These are phyloP conservation scores for Drosophila siamana DNA, from an alignment of 2,888 invertebrate species.

Conservation along the genomic window DNA sequence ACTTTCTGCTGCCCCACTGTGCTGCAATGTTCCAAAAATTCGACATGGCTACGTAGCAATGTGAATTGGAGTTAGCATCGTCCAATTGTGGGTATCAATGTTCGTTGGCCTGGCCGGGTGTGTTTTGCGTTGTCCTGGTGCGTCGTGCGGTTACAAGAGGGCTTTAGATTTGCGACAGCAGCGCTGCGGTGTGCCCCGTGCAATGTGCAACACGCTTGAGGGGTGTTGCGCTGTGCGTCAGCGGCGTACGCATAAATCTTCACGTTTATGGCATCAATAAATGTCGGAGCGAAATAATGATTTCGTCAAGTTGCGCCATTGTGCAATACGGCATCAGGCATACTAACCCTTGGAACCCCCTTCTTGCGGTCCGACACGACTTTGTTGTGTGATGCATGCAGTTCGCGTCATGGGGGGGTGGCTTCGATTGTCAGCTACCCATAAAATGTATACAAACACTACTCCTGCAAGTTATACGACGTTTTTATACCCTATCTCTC, in stretches of 20 bases:
- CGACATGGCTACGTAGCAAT: conserved; percentile 72
- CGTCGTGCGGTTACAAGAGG: conserved; percentile 31
- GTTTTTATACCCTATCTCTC: neutral
- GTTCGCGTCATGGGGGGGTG: conserved; percentile 15
- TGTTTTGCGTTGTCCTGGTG: conserved; percentile 50
- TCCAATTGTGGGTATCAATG: conserved; percentile 60
- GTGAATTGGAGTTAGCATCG: conserved; percentile 31
- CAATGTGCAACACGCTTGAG: conserved; percentile 50
- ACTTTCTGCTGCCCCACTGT: conserved; percentile 55
- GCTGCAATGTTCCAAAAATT: conserved; percentile 77
- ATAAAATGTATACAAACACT: neutral
- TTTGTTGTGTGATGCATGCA: conserved; percentile 37
- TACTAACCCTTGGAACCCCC: conserved; percentile 35
- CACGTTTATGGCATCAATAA: conserved; percentile 85
- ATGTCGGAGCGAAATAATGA: conserved; percentile 84
- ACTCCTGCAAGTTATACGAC: neutral
- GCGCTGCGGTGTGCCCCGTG: conserved; percentile 23
- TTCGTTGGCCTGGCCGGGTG: conserved; percentile 57
- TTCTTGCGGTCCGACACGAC: conserved; percentile 2
- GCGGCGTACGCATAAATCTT: conserved; percentile 83
- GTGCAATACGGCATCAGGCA: conserved; percentile 52
- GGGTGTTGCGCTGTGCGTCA: conserved; percentile 34
- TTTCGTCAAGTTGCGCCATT: conserved; percentile 79
- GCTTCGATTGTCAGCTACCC: conserved; percentile 4
- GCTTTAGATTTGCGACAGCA: conserved; percentile 35